Percentiles rank a stretch among this genome's conserved stretches.
These are phyloP conservation scores for Elymnias hypermnestra DNA, from an alignment of 1,140 invertebrate genomes.

Conservation along the genomic window DNA sequence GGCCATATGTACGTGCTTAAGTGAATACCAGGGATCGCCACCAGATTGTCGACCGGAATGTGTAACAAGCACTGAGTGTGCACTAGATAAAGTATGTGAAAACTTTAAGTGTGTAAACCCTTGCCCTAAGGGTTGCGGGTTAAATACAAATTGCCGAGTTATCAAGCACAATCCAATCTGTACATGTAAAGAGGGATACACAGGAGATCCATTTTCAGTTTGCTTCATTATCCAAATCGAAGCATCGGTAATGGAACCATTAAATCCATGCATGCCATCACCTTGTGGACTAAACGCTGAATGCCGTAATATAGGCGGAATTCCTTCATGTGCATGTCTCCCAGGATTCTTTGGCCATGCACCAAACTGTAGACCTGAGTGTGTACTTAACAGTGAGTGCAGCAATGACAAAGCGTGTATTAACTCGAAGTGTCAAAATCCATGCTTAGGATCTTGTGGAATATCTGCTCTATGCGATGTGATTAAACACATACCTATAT, in stretches of 20 bases:
- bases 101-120: conserved; percentile 82
- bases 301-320: conserved; percentile 84
- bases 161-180: conserved; percentile 87
- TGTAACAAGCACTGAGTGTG: conserved; percentile 80
- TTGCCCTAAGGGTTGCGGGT: conserved; percentile 80
- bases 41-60: conserved; percentile 83
- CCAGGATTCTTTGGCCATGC: conserved; percentile 83
- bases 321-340: conserved; percentile 85
- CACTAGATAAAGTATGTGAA: conserved; percentile 78
- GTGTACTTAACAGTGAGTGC: conserved; percentile 87
- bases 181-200: conserved; percentile 80
- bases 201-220: conserved; percentile 82
- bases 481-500: conserved; percentile 86
- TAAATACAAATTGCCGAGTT: conserved; percentile 77
- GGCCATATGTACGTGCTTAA: conserved; percentile 80
- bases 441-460: conserved; percentile 90
- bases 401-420: conserved; percentile 86
- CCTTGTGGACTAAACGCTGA: conserved; percentile 90
- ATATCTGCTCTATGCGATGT: conserved; percentile 86
- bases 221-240: conserved; percentile 70
- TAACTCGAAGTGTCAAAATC: conserved; percentile 89
- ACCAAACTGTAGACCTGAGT: conserved; percentile 87
- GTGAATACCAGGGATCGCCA: conserved; percentile 79
- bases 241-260: conserved; percentile 27
- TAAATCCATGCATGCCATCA: conserved; percentile 84